These are phyloP conservation scores for Hypsibius dujardini DNA, from an alignment of 1,140 invertebrate genomes.

Conservation along the genomic window DNA sequence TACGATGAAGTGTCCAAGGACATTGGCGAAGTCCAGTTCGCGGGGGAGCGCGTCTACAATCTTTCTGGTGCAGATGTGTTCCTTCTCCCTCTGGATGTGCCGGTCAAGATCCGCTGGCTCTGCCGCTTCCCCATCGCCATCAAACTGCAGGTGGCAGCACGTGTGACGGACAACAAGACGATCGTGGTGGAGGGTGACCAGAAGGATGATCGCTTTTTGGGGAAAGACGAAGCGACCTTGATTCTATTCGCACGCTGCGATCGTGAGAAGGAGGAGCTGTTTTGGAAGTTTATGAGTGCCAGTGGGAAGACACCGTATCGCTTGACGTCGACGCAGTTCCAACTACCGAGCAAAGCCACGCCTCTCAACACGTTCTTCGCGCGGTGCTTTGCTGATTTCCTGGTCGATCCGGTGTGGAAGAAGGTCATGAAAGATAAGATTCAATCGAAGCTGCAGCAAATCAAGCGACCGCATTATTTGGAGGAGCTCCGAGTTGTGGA, in stretches of 20 bases:
- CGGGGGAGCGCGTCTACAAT: not conserved
- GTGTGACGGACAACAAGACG: no score
- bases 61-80: not conserved
- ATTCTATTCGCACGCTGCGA: slow-evolving; percentile 14
- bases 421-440: not conserved
- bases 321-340: not conserved
- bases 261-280: slow-evolving; percentile 16
- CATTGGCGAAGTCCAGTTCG: not conserved
- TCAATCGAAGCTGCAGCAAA: not conserved
- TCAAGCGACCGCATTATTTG: slow-evolving; percentile 14
- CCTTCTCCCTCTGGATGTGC: slow-evolving; percentile 6
- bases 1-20: not conserved
- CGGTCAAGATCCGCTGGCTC: slow-evolving; percentile 15
- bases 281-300: not conserved
- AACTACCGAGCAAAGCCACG: not conserved
- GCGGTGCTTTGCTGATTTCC: not conserved
- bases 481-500: not conserved
- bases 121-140: slow-evolving; percentile 6
- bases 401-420: slow-evolving; percentile 4
- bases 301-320: slow-evolving; percentile 15
- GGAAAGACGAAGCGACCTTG: slow-evolving; percentile 7
- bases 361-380: not conserved
- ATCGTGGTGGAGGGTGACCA: not conserved
- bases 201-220: not conserved
- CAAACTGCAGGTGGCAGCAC: not conserved